A percentile compares a stretch with the other conserved stretches of the same genome.
Conservation (phyloP, 2,888 invertebrate species). For the Eurois occulta region DNA sequence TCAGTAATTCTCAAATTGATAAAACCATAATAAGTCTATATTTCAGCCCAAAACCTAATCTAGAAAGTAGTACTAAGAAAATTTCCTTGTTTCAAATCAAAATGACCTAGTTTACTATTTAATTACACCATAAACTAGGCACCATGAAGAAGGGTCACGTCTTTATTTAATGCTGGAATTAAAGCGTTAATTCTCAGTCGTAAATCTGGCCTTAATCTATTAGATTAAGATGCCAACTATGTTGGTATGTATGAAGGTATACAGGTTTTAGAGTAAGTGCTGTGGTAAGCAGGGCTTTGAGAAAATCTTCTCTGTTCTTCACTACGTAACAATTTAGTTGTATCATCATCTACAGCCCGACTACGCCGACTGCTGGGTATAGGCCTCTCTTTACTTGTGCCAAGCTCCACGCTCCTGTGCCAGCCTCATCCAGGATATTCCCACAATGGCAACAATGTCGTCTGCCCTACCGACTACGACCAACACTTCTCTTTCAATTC, state of each 20-base stretch:
- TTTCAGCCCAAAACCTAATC: neutral
- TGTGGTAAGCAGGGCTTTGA: constrained; percentile 4
- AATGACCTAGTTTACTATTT: constrained; percentile 34
- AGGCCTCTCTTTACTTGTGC: too few species aligned
- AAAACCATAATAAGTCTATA: neutral
- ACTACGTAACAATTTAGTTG: neutral
- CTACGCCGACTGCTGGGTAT: too few species aligned
- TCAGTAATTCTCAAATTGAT: too few species aligned
- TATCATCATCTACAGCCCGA: too few species aligned
- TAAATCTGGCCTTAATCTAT: constrained; percentile 62
- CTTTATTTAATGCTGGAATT: constrained; percentile 63
- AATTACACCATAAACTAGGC: constrained; percentile 50
- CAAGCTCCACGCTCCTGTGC: too few species aligned
- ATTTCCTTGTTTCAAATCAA: constrained; percentile 1
- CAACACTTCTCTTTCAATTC: too few species aligned
- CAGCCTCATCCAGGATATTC: too few species aligned
- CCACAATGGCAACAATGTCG: too few species aligned
- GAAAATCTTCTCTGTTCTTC: constrained; percentile 10
- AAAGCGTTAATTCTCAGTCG: constrained; percentile 57
- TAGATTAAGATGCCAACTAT: constrained; percentile 49
- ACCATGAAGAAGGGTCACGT: constrained; percentile 42
- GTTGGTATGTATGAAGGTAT: constrained; percentile 11
- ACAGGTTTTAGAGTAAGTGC: constrained; percentile 12
- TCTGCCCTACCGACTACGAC: too few species aligned
- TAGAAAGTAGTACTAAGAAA: neutral